Evolutionary conservation across 2,797 vertebrate genomes (phyloP).

Genomic region (Danionella dracula): DNA sequence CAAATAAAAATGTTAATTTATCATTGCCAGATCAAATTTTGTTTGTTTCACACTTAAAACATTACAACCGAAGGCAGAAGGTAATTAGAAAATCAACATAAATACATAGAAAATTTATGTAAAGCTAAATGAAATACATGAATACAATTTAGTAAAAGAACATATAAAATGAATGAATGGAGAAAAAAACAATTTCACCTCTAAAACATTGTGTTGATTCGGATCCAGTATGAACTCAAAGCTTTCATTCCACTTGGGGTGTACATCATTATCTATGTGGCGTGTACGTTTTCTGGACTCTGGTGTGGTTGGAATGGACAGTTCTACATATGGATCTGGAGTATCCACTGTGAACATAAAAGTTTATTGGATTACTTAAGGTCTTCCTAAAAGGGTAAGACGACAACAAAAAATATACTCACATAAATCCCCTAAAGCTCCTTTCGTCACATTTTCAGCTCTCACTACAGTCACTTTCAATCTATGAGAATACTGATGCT

Average conservation of each 20-base stretch:
- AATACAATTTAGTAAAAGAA: too few relatives aligned
- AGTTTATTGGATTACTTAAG: background rate
- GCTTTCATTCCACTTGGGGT: slow-evolving; percentile 91
- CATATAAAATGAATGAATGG: too few relatives aligned
- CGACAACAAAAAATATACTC: slow-evolving; percentile 62
- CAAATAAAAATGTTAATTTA: too few relatives aligned
- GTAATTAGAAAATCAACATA: too few relatives aligned
- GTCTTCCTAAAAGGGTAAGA: background rate
- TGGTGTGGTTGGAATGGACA: slow-evolving; percentile 87
- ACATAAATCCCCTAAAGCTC: slow-evolving; percentile 90
- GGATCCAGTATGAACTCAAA: slow-evolving; percentile 94
- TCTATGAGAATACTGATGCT: slow-evolving; percentile 92
- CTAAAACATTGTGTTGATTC: slow-evolving; percentile 84
- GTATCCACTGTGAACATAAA: slow-evolving; percentile 81
- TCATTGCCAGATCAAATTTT: too few relatives aligned
- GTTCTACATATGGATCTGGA: slow-evolving; percentile 94
- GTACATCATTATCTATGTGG: slow-evolving; percentile 90
- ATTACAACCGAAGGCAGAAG: too few relatives aligned
- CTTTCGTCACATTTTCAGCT: slow-evolving; percentile 95
- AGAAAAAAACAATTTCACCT: slow-evolving; percentile 67
- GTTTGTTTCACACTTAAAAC: too few relatives aligned
- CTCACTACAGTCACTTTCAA: slow-evolving; percentile 81
- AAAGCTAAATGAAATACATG: too few relatives aligned
- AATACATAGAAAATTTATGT: too few relatives aligned
- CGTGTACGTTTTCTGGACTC: slow-evolving; percentile 91